Percentiles rank a stretch among this genome's conserved stretches.
phyloP scores from a whole-genome alignment of 2,113 vertebrate genomes.

The Procavia capensis region DNA sequence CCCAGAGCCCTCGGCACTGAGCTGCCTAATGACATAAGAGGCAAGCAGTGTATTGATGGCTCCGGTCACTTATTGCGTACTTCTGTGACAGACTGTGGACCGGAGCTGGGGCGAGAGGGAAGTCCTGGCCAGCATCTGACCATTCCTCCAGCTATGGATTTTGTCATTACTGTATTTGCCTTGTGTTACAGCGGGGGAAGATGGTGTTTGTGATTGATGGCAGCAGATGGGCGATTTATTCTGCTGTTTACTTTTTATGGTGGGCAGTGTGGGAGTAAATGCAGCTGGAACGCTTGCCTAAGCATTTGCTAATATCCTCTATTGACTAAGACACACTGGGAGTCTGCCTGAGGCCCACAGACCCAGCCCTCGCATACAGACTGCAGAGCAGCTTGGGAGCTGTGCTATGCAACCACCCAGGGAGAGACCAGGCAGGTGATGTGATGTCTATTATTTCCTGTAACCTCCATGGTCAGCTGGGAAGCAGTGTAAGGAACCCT shows the following conservation, averaged over 20 bases:
- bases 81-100: slow-evolving; percentile 80
- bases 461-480: neutral
- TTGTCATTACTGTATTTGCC: slow-evolving; percentile 85
- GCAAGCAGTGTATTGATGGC: slow-evolving; percentile 73
- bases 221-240: slow-evolving; percentile 84
- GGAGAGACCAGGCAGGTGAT: neutral
- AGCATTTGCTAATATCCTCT: slow-evolving; percentile 78
- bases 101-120: slow-evolving; percentile 69
- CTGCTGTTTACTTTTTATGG: slow-evolving; percentile 82
- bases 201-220: slow-evolving; percentile 85
- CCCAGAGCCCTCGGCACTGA: neutral
- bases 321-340: slow-evolving; percentile 55
- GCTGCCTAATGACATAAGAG: slow-evolving; percentile 51
- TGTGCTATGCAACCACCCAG: neutral
- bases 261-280: slow-evolving; percentile 80
- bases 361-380: neutral
- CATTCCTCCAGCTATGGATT: slow-evolving; percentile 85
- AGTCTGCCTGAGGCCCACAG: slow-evolving; percentile 43
- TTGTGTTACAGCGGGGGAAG: slow-evolving; percentile 76
- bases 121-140: slow-evolving; percentile 75
- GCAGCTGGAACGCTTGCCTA: slow-evolving; percentile 73
- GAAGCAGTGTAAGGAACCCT: too few species aligned
- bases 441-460: neutral
- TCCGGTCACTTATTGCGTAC: slow-evolving; percentile 76
- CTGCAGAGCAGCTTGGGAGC: neutral